Evolutionary conservation across 2,113 vertebrate species (phyloP).

Genomic region (Percina caprodes): DNA sequence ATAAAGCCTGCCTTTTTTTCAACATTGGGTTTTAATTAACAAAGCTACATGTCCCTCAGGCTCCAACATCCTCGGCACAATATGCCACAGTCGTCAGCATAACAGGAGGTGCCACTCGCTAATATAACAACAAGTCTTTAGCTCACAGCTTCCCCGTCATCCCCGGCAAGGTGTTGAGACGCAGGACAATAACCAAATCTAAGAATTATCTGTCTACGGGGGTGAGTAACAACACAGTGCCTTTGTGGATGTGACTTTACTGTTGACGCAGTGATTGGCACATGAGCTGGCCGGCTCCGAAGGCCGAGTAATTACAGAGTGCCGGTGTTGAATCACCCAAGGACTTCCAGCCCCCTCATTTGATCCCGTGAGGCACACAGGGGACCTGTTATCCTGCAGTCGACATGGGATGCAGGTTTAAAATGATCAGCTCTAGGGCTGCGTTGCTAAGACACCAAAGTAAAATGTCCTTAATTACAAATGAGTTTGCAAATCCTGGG

Average conservation of each 20-base stretch:
- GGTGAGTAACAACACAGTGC: constrained; percentile 57
- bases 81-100: constrained; percentile 26
- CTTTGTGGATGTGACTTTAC: constrained; percentile 53
- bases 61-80: constrained; percentile 65
- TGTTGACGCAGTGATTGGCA: constrained; percentile 55
- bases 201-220: constrained; percentile 43
- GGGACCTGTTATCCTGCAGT: constrained; percentile 58
- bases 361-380: constrained; percentile 48
- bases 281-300: constrained; percentile 46
- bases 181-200: constrained; percentile 54
- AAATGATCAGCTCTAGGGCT: constrained; percentile 62
- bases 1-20: constrained; percentile 62
- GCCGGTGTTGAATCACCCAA: constrained; percentile 67
- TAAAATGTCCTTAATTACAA: constrained; percentile 71
- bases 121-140: constrained; percentile 35
- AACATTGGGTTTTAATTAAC: constrained; percentile 77
- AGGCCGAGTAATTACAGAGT: constrained; percentile 72
- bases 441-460: constrained; percentile 70
- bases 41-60: constrained; percentile 43
- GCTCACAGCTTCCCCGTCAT: constrained; percentile 29
- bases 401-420: constrained; percentile 51
- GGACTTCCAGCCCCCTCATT: constrained; percentile 61
- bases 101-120: constrained; percentile 49
- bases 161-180: constrained; percentile 28
- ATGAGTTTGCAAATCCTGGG: constrained; percentile 50